Evolutionary conservation across 2,888 invertebrate species (phyloP).

Genomic region (Rutpela maculata): DNA sequence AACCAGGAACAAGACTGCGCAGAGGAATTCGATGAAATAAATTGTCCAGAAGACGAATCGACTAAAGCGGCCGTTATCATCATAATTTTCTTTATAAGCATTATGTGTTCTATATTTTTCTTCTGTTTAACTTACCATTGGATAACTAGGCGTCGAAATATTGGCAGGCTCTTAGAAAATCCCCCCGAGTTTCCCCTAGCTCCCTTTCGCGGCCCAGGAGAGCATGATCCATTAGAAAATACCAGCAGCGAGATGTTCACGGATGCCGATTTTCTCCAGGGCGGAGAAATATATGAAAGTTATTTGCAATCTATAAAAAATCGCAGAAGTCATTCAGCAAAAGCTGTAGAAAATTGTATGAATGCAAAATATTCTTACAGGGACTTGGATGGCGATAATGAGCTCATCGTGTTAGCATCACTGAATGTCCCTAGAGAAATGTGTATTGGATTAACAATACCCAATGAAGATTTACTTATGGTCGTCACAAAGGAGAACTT

Average conservation of each 20-base stretch:
- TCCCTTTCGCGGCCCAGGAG: constrained; percentile 50
- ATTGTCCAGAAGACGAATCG: constrained; percentile 27
- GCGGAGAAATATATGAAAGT: constrained; percentile 52
- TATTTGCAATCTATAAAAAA: constrained; percentile 48
- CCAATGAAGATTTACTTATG: constrained; percentile 29
- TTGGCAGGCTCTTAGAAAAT: constrained; percentile 36
- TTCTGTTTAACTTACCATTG: constrained; percentile 50
- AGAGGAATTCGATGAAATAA: constrained; percentile 48
- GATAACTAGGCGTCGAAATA: constrained; percentile 44
- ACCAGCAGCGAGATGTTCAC: constrained; percentile 37
- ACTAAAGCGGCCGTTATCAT: constrained; percentile 24
- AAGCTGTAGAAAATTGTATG: constrained; percentile 31
- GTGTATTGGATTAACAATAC: constrained; percentile 53
- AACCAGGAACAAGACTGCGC: constrained; percentile 42
- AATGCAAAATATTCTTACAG: constrained; percentile 41
- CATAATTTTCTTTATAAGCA: constrained; percentile 45
- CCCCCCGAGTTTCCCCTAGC: constrained; percentile 47
- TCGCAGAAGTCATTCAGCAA: constrained; percentile 22
- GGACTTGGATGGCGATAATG: constrained; percentile 53
- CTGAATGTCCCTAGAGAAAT: constrained; percentile 50
- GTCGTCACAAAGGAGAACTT: background rate
- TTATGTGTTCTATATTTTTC: constrained; percentile 46
- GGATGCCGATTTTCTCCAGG: constrained; percentile 49
- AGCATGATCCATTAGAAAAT: constrained; percentile 29
- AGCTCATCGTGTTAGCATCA: constrained; percentile 52